Evolutionary conservation across 2,113 vertebrate species (phyloP).

Genomic region (Grallaria varia): DNA sequence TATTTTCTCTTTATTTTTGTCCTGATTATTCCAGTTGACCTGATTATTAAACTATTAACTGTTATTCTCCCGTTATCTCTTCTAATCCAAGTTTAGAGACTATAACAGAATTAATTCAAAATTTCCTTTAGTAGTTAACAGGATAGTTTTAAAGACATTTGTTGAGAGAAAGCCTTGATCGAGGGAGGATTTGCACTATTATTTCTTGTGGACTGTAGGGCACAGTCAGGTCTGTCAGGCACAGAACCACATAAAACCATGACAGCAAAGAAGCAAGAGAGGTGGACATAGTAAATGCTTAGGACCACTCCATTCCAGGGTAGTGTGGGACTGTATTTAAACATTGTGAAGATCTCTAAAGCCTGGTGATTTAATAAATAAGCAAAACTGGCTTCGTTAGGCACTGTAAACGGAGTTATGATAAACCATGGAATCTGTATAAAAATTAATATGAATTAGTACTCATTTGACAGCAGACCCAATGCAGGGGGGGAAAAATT

Average conservation of each 20-base stretch:
- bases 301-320: background rate
- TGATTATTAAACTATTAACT: background rate
- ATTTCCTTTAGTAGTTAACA: background rate
- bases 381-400: background rate
- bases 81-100: background rate
- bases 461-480: background rate
- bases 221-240: background rate
- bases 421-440: background rate
- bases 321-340: background rate
- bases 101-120: background rate
- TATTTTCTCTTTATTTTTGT: background rate
- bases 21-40: background rate
- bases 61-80: background rate
- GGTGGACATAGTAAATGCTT: background rate
- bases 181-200: background rate
- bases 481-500: background rate
- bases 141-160: background rate
- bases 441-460: background rate
- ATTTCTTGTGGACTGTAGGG: background rate
- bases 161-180: background rate
- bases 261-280: background rate
- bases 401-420: background rate
- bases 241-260: background rate
- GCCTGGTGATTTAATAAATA: background rate
- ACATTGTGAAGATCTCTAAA: background rate